These are phyloP conservation scores for Eretmodus cyanostictus DNA, from an alignment of 2,113 vertebrate species.

Conservation along the genomic window DNA sequence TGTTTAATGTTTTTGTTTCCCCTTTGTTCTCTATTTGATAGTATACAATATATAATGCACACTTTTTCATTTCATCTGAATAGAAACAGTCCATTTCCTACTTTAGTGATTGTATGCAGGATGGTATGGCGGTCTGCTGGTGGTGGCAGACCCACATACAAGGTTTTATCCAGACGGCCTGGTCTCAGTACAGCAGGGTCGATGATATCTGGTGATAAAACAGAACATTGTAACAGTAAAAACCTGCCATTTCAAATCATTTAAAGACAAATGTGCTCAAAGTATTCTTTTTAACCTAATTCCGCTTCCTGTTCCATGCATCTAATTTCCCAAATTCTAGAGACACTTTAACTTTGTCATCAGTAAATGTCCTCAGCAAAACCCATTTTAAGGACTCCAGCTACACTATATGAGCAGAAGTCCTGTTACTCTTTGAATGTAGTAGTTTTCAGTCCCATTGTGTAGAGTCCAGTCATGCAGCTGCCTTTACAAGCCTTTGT, in stretches of 20 bases:
- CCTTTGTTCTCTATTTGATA: neutral
- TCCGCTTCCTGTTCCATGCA: neutral
- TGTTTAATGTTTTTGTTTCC: fast-evolving
- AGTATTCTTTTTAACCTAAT: neutral
- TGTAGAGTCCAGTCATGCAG: neutral
- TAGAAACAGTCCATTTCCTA: conserved; percentile 1
- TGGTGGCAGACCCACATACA: conserved; percentile 90
- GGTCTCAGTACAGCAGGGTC: conserved; percentile 91
- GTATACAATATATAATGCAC: fast-evolving
- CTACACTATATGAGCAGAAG: neutral
- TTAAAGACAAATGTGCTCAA: neutral
- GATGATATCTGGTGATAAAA: conserved; percentile 80
- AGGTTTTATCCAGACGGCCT: conserved; percentile 89
- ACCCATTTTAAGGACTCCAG: neutral
- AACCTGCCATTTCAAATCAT: neutral
- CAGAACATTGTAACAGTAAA: neutral
- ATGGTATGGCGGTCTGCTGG: conserved; percentile 86
- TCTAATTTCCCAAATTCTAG: neutral
- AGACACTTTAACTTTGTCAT: neutral
- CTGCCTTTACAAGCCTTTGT: neutral
- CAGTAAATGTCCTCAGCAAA: neutral
- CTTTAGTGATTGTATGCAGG: conserved; percentile 89
- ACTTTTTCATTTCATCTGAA: neutral
- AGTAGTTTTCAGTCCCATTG: neutral
- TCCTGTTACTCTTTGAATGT: neutral